Conservation (phyloP, 2,113 vertebrate genomes). For the Lucifuga dentata region DNA sequence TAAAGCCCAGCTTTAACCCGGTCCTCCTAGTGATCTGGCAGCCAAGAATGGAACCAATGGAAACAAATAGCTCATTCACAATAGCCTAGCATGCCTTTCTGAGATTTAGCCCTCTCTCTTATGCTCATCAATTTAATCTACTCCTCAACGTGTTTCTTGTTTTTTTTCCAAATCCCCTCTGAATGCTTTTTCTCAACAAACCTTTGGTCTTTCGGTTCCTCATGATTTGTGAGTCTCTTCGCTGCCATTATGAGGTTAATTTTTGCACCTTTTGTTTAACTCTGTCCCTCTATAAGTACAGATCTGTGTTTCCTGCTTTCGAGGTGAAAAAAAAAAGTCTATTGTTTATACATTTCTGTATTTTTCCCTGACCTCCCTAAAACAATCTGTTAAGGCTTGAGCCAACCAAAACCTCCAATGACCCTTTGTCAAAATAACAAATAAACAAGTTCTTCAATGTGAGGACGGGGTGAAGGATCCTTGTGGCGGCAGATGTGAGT, state of each 20-base stretch:
- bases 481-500: too few relatives aligned
- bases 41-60: slow-evolving; percentile 10
- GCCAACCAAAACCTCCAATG: slow-evolving; percentile 12
- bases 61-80: slow-evolving; percentile 33
- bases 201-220: slow-evolving; percentile 18
- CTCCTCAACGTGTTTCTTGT: too few relatives aligned
- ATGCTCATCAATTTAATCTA: too few relatives aligned
- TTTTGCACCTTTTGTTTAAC: neutral
- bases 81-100: slow-evolving; percentile 1
- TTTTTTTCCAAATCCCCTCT: too few relatives aligned
- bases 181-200: too few relatives aligned
- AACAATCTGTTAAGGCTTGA: neutral
- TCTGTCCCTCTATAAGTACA: slow-evolving; percentile 7
- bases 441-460: too few relatives aligned
- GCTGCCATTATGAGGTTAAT: slow-evolving; percentile 3
- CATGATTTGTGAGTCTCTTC: too few relatives aligned
- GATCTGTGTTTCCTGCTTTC: slow-evolving; percentile 12
- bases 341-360: neutral
- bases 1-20: slow-evolving; percentile 21
- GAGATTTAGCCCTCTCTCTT: neutral
- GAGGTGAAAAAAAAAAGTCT: too few relatives aligned
- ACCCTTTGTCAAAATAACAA: slow-evolving; percentile 1
- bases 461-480: neutral
- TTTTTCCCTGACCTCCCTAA: neutral
- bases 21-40: neutral